phyloP scores from a whole-genome alignment of 2,113 vertebrate species.

The Heloderma charlesbogerti region DNA sequence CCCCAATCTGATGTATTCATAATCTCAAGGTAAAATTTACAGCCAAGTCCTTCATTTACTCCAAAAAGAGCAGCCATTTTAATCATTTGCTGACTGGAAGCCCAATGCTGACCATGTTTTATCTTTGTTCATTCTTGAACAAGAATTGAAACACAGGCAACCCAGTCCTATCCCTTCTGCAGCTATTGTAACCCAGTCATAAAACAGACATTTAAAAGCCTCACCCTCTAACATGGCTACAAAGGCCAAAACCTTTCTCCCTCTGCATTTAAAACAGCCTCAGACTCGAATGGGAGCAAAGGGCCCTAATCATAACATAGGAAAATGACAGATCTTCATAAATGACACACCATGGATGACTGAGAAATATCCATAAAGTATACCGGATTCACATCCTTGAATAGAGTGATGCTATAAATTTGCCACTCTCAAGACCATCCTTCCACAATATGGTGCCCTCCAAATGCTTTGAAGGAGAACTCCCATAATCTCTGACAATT shows the following conservation, averaged over 20 bases:
- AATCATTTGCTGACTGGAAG: neutral
- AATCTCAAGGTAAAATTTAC: neutral
- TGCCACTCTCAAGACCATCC: neutral
- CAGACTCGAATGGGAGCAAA: neutral
- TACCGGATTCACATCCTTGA: slow-evolving; percentile 5
- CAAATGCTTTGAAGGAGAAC: neutral
- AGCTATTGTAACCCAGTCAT: neutral
- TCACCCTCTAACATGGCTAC: too few species aligned
- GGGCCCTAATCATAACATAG: neutral
- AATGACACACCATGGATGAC: neutral
- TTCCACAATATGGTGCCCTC: neutral
- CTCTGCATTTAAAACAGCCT: neutral
- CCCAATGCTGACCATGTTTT: neutral
- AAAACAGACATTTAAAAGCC: neutral
- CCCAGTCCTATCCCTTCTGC: neutral
- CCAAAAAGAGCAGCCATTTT: neutral
- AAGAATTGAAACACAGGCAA: neutral
- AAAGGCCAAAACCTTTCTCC: neutral
- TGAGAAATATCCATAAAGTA: neutral
- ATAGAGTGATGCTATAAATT: neutral
- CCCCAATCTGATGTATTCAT: slow-evolving; percentile 1
- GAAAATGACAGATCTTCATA: neutral
- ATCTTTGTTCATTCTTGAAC: neutral
- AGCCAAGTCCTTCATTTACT: neutral
- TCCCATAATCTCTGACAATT: neutral